phyloP scores from a whole-genome alignment of 1,140 invertebrate genomes.

The Leptinotarsa lineolata region DNA sequence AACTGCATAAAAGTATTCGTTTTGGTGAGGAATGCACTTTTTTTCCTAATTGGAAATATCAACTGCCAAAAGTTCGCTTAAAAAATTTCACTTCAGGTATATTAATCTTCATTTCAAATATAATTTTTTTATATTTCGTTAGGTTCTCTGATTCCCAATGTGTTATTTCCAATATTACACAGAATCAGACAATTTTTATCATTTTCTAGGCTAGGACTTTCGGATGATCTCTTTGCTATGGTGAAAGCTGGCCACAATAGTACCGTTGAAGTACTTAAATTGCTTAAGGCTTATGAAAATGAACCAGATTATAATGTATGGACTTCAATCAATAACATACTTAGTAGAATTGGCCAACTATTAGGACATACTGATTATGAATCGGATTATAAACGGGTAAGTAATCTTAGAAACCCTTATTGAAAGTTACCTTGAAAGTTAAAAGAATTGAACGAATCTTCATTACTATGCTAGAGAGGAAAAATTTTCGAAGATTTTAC shows the following conservation, averaged over 20 bases:
- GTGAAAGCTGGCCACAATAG: slow-evolving; percentile 83
- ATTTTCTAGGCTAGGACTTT: slow-evolving; percentile 71
- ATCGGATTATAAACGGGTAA: slow-evolving; percentile 67
- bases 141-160: too few species aligned
- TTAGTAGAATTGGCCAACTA: slow-evolving; percentile 75
- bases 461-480: too few species aligned
- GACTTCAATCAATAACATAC: slow-evolving; percentile 80
- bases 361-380: slow-evolving; percentile 78
- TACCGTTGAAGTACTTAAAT: slow-evolving; percentile 73
- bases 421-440: neutral
- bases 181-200: neutral
- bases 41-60: too few species aligned
- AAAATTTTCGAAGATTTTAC: too few species aligned
- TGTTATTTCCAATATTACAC: too few species aligned
- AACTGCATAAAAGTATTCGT: too few species aligned
- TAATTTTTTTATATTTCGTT: too few species aligned
- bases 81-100: too few species aligned
- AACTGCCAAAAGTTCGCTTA: too few species aligned
- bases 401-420: slow-evolving; percentile 7
- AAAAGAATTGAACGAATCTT: too few species aligned
- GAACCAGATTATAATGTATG: slow-evolving; percentile 95
- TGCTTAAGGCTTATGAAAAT: slow-evolving; percentile 73
- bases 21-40: too few species aligned
- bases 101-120: too few species aligned
- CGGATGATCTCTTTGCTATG: slow-evolving; percentile 92